Evolutionary conservation across 1,140 invertebrate genomes (phyloP), one percentile per base, ranked within the genome.

Genomic region (Acromyrmex heyeri): DNA sequence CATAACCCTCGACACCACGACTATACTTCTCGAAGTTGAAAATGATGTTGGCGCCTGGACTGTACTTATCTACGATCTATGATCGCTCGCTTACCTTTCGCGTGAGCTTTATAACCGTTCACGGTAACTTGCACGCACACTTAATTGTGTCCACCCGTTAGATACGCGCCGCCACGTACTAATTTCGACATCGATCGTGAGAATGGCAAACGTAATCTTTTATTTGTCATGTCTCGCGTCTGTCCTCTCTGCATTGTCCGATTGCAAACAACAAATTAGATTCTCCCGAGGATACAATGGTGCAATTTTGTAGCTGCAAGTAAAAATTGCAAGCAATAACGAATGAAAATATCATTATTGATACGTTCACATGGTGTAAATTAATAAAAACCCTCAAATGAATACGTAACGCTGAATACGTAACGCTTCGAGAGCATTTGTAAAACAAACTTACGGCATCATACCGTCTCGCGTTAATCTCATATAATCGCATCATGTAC

Each of bases 31-130:
- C 14, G 70, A 81, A 81, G 62, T 38, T 88, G 87, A 65, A 82
- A 91, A 91, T 90, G 85, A 77, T 62, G 85, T 64, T 64, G 85
- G 75, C 86, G 73, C 88, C 83, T 86, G 79, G 73, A 88, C 86
- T 91, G 65, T 87, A 87, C 85, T 91, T 91, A 91, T 91, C 91
- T 86, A 64, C 59, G 76, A 91, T 90, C 86, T 83, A 91, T 72
- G 83, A 87, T 78, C 85, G 67, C 79, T 85, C 78, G 85, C 86
- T 88, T 86, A 85, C 70, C 77, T 85, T 72, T 90, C 77, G 34
- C 77, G 78, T 82, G 55, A 50, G 64, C 76, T 81, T 86, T 81
- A 61, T 50, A 50, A 27, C 7, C 82, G 82, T 55, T 59, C 55
- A 7, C 61, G 18, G 59, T 34, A 65, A 78, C 14, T 24, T 55